Evolutionary conservation across 2,888 invertebrate species (phyloP).

Genomic region (Cerastis rubricosa): DNA sequence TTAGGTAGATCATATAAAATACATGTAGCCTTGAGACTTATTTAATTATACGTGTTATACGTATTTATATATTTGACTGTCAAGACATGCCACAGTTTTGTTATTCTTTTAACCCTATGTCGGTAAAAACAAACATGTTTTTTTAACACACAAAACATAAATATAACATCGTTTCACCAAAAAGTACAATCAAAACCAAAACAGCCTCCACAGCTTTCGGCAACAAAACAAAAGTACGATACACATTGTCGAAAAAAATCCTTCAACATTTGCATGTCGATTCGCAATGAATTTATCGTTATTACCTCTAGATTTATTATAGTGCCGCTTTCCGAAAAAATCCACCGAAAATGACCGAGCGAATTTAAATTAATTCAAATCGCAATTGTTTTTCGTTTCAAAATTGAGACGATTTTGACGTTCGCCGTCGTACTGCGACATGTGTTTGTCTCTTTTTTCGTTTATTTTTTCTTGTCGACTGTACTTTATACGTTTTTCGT

Average conservation of each 20-base stretch:
- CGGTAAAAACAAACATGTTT: conserved; percentile 22
- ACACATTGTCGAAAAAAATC: conserved; percentile 87
- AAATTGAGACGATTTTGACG: conserved; percentile 90
- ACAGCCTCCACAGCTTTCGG: conserved; percentile 70
- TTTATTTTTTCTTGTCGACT: conserved; percentile 65
- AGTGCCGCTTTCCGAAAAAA: conserved; percentile 86
- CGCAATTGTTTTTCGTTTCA: conserved; percentile 86
- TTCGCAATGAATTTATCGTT: conserved; percentile 91
- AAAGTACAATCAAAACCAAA: conserved; percentile 37
- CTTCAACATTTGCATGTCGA: conserved; percentile 90
- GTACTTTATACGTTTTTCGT: conserved; percentile 67
- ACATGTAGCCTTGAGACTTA: conserved; percentile 7
- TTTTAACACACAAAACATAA: conserved; percentile 25
- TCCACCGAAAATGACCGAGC: conserved; percentile 85
- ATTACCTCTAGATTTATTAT: conserved; percentile 89
- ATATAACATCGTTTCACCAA: not conserved
- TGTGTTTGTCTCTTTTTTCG: conserved; percentile 76
- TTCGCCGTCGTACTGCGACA: conserved; percentile 82
- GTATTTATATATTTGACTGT: not conserved
- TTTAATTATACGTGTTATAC: not conserved
- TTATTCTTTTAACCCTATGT: conserved; percentile 7
- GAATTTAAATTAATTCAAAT: conserved; percentile 90
- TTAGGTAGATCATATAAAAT: not conserved
- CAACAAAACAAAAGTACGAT: conserved; percentile 80
- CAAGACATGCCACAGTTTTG: not conserved